Evolutionary conservation across 2,113 vertebrate species (phyloP), one percentile per base, ranked within the genome.

Genomic region (Ictidomys tridecemlineatus): DNA sequence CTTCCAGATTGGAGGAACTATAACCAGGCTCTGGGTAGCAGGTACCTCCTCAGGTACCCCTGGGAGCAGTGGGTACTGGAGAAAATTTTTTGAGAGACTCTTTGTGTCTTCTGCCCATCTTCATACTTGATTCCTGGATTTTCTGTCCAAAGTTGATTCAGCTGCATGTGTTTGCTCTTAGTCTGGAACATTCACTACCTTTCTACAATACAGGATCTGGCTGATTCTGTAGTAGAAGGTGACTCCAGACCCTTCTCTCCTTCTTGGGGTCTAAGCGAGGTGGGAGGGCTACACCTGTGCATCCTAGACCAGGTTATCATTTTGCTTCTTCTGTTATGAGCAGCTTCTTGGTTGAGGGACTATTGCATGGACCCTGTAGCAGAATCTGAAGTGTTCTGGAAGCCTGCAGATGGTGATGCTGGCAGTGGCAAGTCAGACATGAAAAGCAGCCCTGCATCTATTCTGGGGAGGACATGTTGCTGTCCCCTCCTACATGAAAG

Each of bases 401-500:
- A 95, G 84, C 69, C 80, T 93, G 26, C 85, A 93, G 86, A 87
- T 87, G 93, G 92, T 74, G 48, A 82, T 28, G 51, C 65, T 89
- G 91, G 82, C 91, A 92, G 82, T 85, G 90, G 89, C 12, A 0
- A 91, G 18, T 97, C 85, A 63, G 61, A 69, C 28, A 39, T 1
- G 34, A 42, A 90, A 63, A 65, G 58, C 9, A 34, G 80, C 89
- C 84, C 88, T 65, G 63, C 74, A 48, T 88, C 82, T 88, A 6
- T 82, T 93, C 85, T 94, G 69, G 85, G 85, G 70, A 96, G 79
- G 88, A 96, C 85, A 85, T 83, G 77, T 89, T 84, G 48, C 65
- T 89, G 86, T 30, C 79, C 37, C 61, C n/a, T 88, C 34, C 94
- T 48, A 32, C 9, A 11, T 53, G 53, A 58, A 82, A 89, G 58